phyloP scores from a whole-genome alignment of 2,113 vertebrate species.

The Tursiops truncatus region DNA sequence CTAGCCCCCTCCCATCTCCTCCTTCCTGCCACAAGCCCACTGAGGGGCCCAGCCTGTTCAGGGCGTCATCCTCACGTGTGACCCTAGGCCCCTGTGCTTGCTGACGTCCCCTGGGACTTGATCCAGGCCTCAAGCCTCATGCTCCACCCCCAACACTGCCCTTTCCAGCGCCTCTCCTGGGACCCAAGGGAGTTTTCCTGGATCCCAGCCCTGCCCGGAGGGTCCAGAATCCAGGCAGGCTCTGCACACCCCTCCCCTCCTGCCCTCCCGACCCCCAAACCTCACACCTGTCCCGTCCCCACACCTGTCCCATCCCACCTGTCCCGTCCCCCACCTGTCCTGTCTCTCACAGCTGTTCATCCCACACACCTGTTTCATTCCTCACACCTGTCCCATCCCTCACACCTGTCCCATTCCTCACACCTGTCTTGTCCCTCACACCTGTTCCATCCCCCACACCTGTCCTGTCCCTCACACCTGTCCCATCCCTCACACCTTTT shows the following conservation, averaged over 20 bases:
- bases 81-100: background rate
- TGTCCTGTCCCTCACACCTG: background rate
- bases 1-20: background rate
- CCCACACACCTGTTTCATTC: too few species aligned
- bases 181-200: background rate
- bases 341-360: too few species aligned
- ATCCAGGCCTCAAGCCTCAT: background rate
- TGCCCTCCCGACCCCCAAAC: background rate
- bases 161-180: background rate
- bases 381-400: background rate
- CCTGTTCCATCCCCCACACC: background rate
- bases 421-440: background rate
- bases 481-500: background rate
- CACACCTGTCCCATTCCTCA: background rate
- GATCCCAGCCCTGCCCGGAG: background rate
- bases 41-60: background rate
- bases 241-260: accelerated
- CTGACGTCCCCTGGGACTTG: background rate
- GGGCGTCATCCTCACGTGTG: background rate
- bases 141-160: too few species aligned
- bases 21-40: background rate
- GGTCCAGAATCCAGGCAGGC: background rate
- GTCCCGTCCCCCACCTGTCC: too few species aligned
- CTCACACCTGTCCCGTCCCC: background rate
- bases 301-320: too few species aligned